Percentiles rank a stretch among this genome's conserved stretches.
These are phyloP conservation scores for Poeciliopsis paucimaculata DNA, from an alignment of 2,797 vertebrate genomes.

Conservation along the genomic window DNA sequence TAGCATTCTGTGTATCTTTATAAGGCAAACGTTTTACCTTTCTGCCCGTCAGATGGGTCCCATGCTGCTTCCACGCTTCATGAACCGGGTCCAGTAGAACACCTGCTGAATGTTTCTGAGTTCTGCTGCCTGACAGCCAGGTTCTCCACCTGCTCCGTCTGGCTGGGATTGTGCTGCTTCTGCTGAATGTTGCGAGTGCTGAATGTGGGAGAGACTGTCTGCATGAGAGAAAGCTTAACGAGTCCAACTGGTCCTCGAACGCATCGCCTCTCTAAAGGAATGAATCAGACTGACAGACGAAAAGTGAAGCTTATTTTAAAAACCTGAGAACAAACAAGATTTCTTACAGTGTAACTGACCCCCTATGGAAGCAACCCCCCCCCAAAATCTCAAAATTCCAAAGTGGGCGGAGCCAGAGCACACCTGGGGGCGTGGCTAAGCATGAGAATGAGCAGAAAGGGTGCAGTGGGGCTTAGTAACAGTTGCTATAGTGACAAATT, in stretches of 20 bases:
- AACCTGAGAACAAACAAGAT: background rate
- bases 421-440: background rate
- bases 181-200: constrained; percentile 37
- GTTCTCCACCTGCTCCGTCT: constrained; percentile 9
- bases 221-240: background rate
- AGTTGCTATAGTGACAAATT: background rate
- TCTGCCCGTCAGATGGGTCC: constrained; percentile 8
- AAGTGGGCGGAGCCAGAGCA: background rate
- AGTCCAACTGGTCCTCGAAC: constrained; percentile 12
- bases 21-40: constrained; percentile 12
- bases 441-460: no score
- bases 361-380: no score
- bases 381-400: background rate
- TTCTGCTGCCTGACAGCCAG: background rate
- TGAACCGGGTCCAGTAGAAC: constrained; percentile 6
- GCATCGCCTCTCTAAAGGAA: constrained; percentile 12
- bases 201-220: background rate
- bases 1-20: constrained; percentile 26
- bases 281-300: background rate
- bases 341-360: background rate
- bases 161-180: constrained; percentile 45
- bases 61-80: constrained; percentile 5
- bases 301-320: background rate
- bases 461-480: background rate
- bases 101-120: constrained; percentile 38